These are phyloP conservation scores for Cyanoliseus patagonus DNA, from an alignment of 2,113 vertebrate genomes.

Conservation along the genomic window DNA sequence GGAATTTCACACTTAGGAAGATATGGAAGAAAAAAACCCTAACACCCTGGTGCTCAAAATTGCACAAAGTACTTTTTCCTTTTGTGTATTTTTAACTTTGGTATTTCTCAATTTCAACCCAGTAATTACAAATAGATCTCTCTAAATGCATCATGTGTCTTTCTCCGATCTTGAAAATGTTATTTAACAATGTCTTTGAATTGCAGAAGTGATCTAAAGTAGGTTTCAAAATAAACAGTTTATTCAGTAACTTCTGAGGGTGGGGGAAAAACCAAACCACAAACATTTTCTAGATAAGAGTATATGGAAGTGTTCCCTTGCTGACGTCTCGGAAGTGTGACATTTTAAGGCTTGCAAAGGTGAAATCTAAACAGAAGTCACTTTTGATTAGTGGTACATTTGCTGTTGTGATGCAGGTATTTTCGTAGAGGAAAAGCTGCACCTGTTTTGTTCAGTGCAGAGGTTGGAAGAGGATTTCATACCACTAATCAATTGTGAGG, in stretches of 20 bases:
- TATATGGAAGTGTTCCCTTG: not conserved
- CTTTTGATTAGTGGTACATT: not conserved
- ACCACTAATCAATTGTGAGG: not conserved
- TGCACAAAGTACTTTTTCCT: not conserved
- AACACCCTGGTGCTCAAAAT: not conserved
- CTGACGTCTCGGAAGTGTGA: not conserved
- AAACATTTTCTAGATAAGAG: not conserved
- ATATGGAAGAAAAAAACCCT: not conserved
- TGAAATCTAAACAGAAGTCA: not conserved
- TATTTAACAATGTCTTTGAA: not conserved
- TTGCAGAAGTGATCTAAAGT: not conserved
- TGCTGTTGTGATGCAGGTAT: not conserved
- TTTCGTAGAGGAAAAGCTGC: not conserved
- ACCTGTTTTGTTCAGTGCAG: not conserved
- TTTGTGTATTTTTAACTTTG: not conserved
- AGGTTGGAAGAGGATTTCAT: not conserved
- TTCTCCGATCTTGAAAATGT: not conserved
- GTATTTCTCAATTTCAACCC: not conserved
- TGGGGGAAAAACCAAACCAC: not conserved
- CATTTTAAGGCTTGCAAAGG: not conserved
- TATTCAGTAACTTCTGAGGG: not conserved
- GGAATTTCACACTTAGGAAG: not conserved
- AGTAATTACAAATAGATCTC: not conserved
- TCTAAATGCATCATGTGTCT: not conserved
- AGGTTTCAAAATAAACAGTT: conserved; percentile 17